Conservation (phyloP, 2,888 invertebrate genomes). For the Leucophenga maculata region DNA sequence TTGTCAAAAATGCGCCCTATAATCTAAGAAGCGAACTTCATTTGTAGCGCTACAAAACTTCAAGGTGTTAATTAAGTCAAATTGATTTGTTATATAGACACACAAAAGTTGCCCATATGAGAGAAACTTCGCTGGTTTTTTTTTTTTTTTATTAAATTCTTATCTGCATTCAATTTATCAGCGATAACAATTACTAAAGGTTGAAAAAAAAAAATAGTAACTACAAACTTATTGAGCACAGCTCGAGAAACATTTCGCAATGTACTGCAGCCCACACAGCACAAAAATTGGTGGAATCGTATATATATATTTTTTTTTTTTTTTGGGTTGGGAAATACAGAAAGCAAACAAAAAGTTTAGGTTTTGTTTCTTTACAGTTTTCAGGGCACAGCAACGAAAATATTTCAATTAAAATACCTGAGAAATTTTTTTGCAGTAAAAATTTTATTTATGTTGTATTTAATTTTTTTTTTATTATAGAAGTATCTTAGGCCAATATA, state of each 20-base stretch:
- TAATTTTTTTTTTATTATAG: too few relatives aligned
- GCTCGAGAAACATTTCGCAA: not conserved
- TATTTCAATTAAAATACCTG: not conserved
- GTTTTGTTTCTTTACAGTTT: not conserved
- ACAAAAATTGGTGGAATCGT: not conserved
- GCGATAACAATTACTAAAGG: constrained; percentile 19
- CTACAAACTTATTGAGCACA: not conserved
- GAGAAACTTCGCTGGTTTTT: not conserved
- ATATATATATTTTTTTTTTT: not conserved
- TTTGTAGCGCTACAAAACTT: constrained; percentile 14
- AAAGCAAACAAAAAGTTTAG: not conserved
- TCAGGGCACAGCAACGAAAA: not conserved
- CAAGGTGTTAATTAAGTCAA: constrained; percentile 23
- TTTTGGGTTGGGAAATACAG: not conserved
- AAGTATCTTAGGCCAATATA: too few relatives aligned
- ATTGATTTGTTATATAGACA: constrained; percentile 22
- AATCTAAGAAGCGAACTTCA: too few relatives aligned
- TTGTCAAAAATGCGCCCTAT: not conserved
- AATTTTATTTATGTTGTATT: not conserved
- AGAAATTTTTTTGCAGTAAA: not conserved
- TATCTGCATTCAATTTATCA: constrained; percentile 21
- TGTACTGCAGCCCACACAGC: not conserved
- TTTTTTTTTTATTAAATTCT: not conserved
- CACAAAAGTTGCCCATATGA: not conserved
- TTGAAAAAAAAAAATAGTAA: not conserved